Evolutionary conservation across 2,113 vertebrate genomes (phyloP), one percentile per base, ranked within the genome.

Genomic region (Ranitomeya variabilis): DNA sequence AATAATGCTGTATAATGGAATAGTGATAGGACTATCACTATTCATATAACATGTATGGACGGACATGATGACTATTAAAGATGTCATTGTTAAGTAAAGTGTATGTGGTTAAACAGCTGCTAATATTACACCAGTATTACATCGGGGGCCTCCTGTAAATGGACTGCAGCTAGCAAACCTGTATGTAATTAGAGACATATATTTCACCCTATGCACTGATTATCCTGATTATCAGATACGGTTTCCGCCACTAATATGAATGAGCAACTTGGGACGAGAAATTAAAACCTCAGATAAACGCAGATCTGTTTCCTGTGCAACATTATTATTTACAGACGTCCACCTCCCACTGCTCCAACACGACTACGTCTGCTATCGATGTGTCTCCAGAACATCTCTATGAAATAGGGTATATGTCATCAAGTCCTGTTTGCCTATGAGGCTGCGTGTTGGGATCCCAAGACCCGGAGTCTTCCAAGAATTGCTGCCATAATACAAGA

Each of bases 161-260:
- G 76, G 60, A 79, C 66, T 66, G 57, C 59, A 66, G 59, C 76
- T 52, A 87, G 74, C 74, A 87, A 87, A 86, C 67, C 67, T 54
- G 52, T 64, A 54, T 87, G 74, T 79, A 67, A 67, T 23, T 79
- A 31, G 60, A 87, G 19, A 19, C 71, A 14, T 62, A 76, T 55
- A 79, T 79, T 66, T 79, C 16, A 67, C 21, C 54, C 55, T 12
- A 45, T 45, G 15, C 71, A 62, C 54, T 23, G 66, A n/a, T 66
- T 21, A 76, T 86, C 73, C 54, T 23, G 66, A n/a, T 66, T 21
- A 76, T 86, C 73, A 64, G 54, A 62, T 26, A 55, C 45, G 67
- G n/a, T 13, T 21, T 26, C 18, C 66, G 13, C 21, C 80, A 81
- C 26, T 15, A 60, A 78, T 64, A 60, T 45, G 19, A 26, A 77